phyloP scores from a whole-genome alignment of 1,140 invertebrate genomes.

The Lerema accius region DNA sequence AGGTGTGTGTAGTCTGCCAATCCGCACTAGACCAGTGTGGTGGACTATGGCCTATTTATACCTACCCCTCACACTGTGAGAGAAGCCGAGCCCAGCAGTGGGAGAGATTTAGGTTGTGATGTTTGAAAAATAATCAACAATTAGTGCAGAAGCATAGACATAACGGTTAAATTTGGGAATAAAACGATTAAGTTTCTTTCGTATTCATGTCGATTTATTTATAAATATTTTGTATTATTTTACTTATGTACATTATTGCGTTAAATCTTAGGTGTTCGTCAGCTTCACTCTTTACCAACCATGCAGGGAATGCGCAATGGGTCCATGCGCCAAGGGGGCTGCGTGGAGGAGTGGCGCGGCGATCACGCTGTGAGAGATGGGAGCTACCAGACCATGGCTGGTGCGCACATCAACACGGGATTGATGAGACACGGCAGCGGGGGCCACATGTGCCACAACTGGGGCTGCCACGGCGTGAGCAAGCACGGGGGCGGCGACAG shows the following conservation, averaged over 20 bases:
- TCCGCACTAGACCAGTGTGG: no score
- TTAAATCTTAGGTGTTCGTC: conserved; percentile 55
- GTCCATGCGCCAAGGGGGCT: conserved; percentile 36
- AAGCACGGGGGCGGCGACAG: conserved; percentile 54
- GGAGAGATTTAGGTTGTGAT: no score
- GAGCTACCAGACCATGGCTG: conserved; percentile 46
- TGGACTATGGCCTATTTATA: no score
- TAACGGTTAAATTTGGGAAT: conserved; percentile 1
- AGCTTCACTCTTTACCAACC: conserved; percentile 59
- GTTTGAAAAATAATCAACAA: no score
- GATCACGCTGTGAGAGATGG: conserved; percentile 48
- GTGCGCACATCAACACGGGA: conserved; percentile 51
- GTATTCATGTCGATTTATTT: conserved; percentile 37
- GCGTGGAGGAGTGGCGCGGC: conserved; percentile 46
- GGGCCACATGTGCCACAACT: conserved; percentile 53
- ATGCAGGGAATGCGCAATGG: conserved; percentile 44
- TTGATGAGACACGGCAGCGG: conserved; percentile 64
- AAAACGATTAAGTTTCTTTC: conserved; percentile 9
- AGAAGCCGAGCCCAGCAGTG: no score
- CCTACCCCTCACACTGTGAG: no score
- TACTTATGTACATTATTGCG: conserved; percentile 40
- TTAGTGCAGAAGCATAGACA: no score
- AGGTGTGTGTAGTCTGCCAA: no score
- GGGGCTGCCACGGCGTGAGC: conserved; percentile 58
- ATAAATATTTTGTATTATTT: conserved; percentile 33